Percentiles rank a stretch among this genome's conserved stretches.
These are phyloP conservation scores for Bombus sibiricus DNA, from an alignment of 1,140 invertebrate species.

Conservation along the genomic window DNA sequence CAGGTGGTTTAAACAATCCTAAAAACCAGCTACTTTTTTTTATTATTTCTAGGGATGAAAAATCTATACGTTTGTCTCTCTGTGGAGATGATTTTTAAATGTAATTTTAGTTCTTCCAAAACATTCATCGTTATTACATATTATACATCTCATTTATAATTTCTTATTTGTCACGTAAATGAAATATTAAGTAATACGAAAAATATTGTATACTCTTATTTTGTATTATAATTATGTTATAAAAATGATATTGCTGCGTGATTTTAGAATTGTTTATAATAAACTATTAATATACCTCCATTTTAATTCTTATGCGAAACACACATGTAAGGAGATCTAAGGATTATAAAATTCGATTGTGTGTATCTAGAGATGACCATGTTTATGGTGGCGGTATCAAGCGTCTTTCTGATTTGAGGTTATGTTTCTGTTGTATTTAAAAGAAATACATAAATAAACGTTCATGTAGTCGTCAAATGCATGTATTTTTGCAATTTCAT, in stretches of 20 bases:
- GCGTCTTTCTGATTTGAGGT: constrained; percentile 54
- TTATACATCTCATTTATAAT: not conserved
- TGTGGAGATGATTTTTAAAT: not conserved
- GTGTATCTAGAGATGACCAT: not conserved
- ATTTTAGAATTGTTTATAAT: not conserved
- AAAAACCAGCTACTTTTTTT: not conserved
- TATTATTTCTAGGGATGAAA: not conserved
- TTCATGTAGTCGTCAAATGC: constrained; percentile 60
- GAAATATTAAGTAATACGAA: not conserved
- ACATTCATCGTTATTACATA: not conserved
- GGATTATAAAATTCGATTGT: not conserved
- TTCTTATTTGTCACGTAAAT: not conserved
- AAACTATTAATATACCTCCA: not conserved
- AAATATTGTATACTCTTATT: not conserved
- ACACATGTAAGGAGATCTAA: not conserved
- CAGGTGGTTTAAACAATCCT: constrained; percentile 28
- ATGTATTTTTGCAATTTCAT: constrained; percentile 42
- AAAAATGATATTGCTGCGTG: not conserved
- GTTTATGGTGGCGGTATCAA: constrained; percentile 49
- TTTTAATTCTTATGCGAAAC: not conserved
- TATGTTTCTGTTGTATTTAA: constrained; percentile 52
- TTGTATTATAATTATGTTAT: not conserved
- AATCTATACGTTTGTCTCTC: not conserved
- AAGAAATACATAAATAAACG: constrained; percentile 52
- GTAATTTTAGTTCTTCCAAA: not conserved